Evolutionary conservation across 1,140 invertebrate species (phyloP).

Genomic region (Leptopilina boulardi): DNA sequence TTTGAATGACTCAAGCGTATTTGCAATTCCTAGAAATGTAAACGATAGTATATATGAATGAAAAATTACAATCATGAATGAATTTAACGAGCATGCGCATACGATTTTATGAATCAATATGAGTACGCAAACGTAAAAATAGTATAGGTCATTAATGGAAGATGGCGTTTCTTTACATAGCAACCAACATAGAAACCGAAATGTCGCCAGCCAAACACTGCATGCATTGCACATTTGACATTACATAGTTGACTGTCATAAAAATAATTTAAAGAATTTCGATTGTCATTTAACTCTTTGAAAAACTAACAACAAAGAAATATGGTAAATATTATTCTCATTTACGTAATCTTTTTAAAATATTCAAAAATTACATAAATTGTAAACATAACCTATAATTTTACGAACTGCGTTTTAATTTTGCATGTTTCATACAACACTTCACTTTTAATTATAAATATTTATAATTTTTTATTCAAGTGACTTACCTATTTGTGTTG

Average conservation of each 20-base stretch:
- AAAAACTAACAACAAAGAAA: neutral
- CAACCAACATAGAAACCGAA: constrained; percentile 46
- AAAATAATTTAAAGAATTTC: neutral
- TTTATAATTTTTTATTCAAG: neutral
- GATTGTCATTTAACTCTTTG: neutral
- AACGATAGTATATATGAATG: no score
- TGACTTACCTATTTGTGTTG: neutral
- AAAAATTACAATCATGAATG: neutral
- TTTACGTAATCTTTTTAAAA: neutral
- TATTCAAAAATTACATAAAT: neutral
- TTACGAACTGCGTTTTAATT: neutral
- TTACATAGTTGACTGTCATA: neutral
- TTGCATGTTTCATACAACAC: neutral
- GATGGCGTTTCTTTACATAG: constrained; percentile 53
- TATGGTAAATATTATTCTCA: constrained; percentile 2
- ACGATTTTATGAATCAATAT: neutral
- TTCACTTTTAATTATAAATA: neutral
- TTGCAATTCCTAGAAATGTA: no score
- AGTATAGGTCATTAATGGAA: constrained; percentile 20
- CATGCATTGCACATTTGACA: constrained; percentile 39
- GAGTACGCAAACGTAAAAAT: neutral
- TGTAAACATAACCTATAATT: constrained; percentile 7
- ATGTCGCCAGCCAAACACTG: constrained; percentile 45
- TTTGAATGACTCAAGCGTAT: no score
- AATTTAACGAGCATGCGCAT: neutral